Conservation (phyloP, 2,797 vertebrate genomes). For the Scyliorhinus canicula region DNA sequence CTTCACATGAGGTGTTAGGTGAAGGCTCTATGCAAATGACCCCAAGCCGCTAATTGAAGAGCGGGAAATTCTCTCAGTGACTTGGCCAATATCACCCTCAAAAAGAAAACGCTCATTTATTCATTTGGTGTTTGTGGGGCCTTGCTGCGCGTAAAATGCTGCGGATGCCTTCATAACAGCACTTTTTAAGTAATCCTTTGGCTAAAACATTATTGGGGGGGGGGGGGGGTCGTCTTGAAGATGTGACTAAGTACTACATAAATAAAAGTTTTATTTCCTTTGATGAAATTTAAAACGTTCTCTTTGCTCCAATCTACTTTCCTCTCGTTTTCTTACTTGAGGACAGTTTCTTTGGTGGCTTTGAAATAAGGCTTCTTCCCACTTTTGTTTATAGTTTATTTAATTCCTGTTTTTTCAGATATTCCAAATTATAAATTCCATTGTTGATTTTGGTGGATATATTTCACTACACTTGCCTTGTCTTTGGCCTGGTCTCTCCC, state of each 20-base stretch:
- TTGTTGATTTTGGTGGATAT: not conserved
- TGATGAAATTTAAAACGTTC: not conserved
- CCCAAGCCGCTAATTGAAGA: not conserved
- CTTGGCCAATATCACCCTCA: not conserved
- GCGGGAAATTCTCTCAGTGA: not conserved
- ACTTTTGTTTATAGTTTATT: not conserved
- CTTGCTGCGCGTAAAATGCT: not conserved
- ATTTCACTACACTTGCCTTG: too few species aligned
- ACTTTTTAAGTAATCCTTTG: not conserved
- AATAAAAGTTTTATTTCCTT: not conserved
- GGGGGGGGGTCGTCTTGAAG: not conserved
- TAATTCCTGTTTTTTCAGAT: not conserved
- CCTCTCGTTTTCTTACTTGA: not conserved
- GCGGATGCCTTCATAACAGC: not conserved
- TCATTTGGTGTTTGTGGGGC: not conserved
- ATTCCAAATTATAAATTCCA: not conserved
- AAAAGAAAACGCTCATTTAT: not conserved
- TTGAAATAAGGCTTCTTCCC: not conserved
- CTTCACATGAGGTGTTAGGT: not conserved
- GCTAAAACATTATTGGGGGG: not conserved
- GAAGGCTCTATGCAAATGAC: not conserved
- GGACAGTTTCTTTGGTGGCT: not conserved
- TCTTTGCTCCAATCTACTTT: not conserved
- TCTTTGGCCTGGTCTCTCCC: not conserved
- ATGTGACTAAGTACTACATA: not conserved